Base-by-base conservation (phyloP, 2,888 invertebrate genomes). In the Drosophila mimica region DNA sequence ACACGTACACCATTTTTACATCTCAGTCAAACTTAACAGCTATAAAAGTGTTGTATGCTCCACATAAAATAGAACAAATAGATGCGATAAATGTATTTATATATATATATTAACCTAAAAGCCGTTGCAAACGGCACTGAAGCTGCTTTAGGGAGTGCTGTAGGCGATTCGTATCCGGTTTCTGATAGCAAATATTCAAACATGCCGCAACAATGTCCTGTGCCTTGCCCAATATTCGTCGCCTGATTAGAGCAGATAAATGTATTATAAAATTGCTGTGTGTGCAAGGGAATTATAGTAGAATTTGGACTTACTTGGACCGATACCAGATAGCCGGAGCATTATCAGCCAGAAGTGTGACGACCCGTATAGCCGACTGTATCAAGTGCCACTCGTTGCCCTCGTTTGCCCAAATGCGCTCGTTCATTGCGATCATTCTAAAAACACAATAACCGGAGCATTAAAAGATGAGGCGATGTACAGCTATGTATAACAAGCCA, bases 311-410 rank as follows among this genome's bases (percentile, higher is more conserved):
- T 88, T 84, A 93, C 93, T 91, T 91, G 54, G 92, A 92, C 30
- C 93, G 88, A 38, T 88, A 91, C 83, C 95, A 93, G 71, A 96
- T 95, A 31, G 94, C 93, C 77, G 94, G 94, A 38, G 96, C 94
- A 86, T 94, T 95, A 65, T 95, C 94, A 57, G 96, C 95, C 83
- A 97, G 95, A 54, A 95, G 94, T 75, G 95, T 95, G 73, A 98
- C 95, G 83, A 98, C 94, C 80, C 95, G 94, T 67, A 96, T 95
- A 31, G 97, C 95, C 6, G 96, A 96, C 92, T 95, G 95, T 78
- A 97, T 95, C 77, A 98, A 94, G 94, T 98, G 98, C 91, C 96
- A 96, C 93, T 98, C 97, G 91, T 97, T 96, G 63, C 97, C 96
- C 93, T 96, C 95, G 28, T 96, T 95, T 70, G 96, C 95, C 98